Evolutionary conservation across 1,140 invertebrate species (phyloP), one percentile per base, ranked within the genome.

Genomic region (Megalopta genalis): DNA sequence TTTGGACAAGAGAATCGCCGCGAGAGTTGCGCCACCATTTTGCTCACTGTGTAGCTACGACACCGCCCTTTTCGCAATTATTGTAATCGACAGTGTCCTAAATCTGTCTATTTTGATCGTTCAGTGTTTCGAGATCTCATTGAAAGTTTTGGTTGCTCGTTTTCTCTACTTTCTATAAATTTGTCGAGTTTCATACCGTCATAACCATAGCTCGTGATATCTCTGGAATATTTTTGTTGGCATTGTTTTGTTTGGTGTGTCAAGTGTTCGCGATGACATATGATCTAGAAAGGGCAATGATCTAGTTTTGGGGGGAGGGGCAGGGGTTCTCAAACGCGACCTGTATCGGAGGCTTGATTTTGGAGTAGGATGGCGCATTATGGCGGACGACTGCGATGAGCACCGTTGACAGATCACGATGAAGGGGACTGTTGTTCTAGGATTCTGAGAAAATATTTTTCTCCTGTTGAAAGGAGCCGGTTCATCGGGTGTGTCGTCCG

Each of bases 401-500:
- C 32, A 42, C 63, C 32, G 8, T 65, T 65, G 7, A 42, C 12
- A 65, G 10, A 42, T 37, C 32, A 39, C 37, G 18, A 2, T 27
- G 7, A 46, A 14, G 14, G 16, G 3, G 0, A 49, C 10, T 42
- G 18, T 49, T 3, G 32, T 39, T 18, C 16, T 37, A 21, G 25
- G 23, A 63, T 52, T 69, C 21, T 75, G 21, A 66, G 32, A 2
- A 12, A 21, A 54, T 64, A 12, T 62, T 9, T 57, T 70, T 12
- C 37, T 46, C 8, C 74, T 78, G 49, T 37, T 46, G 49, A n/a
- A 78, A 90, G 86, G 82, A 59, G 67, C 84, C 23, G 84, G 85
- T 60, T 90, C 89, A 23, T 90, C 85, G 74, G 85, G 85, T 62
- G 85, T 84, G 49, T 86, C 87, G 8, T 81, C 85, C 0, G 79